Base-by-base conservation (phyloP, 2,888 invertebrate species). In the Megamerina dolium region DNA sequence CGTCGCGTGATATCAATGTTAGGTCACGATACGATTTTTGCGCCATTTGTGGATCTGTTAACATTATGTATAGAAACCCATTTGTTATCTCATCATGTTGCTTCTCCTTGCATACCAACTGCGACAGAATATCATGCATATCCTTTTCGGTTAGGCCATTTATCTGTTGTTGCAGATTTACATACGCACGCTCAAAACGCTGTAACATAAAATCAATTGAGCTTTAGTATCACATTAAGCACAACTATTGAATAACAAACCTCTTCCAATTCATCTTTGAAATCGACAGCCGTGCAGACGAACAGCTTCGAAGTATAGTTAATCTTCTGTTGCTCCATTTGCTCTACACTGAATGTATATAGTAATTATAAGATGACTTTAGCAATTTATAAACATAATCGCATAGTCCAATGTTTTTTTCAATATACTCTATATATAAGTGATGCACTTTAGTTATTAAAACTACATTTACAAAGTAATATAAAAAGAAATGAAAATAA, bases 1-100 rank as follows among this genome's bases (percentile, higher is more conserved):
- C 93, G 73, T 96, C 96, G 59, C 94, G 80, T 14, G 87, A 85
- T 48, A 95, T 80, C 46, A 95, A 77, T 4, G 89, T 90, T 56
- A 96, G 79, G 73, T 96, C 95, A 66, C 93, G 81, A 72, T 91
- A 95, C 73, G 85, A 85, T 79, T 87, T 87, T 17, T 83, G 77
- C 30, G 90, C 89, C 70, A 82, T 82, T 44, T 87, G 85, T 14
- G 66, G 60, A 67, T 96, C 94, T 17, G 87, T 85, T 51, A 96
- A 77, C 60, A 95, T 91, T 45, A 83, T 82, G 70, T 88, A 88
- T 46, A 96, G 75, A 67, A 96, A 80, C 40, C 95, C 96, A 53
- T 93, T 74, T 41, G 89, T 91, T 47, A 94, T 85, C 63, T 96
- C 95, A 71, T 96, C 95, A 75, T 94, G 92, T 61, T 85, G 87